Percentiles rank a stretch among this genome's conserved stretches.
These are phyloP conservation scores for Lithophane ornitopus DNA, from an alignment of 2,888 invertebrate genomes.

Conservation along the genomic window DNA sequence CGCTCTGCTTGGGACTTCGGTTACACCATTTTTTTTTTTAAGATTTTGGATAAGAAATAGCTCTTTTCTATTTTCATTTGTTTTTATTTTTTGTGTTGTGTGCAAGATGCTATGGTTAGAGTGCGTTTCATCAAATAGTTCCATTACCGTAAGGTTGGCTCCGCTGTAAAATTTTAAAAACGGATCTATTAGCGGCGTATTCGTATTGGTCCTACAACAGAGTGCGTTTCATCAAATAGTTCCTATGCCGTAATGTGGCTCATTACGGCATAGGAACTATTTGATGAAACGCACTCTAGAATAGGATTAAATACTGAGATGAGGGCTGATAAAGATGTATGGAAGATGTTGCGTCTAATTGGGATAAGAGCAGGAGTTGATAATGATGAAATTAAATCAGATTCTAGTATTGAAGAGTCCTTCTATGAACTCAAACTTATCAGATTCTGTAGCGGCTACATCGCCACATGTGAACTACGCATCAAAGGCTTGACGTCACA, in stretches of 20 bases:
- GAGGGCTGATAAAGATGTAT: not conserved
- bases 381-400: not conserved
- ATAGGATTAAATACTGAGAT: not conserved
- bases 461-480: too few species aligned
- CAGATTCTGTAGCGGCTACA: not conserved
- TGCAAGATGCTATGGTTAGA: not conserved
- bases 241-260: too few species aligned
- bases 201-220: too few species aligned
- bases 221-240: too few species aligned
- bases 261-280: too few species aligned
- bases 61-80: not conserved
- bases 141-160: too few species aligned
- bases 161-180: too few species aligned
- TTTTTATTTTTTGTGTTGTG: not conserved
- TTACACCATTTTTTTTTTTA: not conserved
- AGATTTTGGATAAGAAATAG: not conserved
- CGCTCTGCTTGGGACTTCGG: constrained; percentile 16
- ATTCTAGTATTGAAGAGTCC: not conserved
- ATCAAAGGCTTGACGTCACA: too few species aligned
- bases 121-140: too few species aligned
- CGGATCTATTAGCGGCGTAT: too few species aligned
- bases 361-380: not conserved
- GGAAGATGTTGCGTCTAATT: not conserved
- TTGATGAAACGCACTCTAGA: too few species aligned
- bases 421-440: not conserved